These are phyloP conservation scores for Podarcis siculus DNA, from an alignment of 2,797 vertebrate species.

Conservation along the genomic window DNA sequence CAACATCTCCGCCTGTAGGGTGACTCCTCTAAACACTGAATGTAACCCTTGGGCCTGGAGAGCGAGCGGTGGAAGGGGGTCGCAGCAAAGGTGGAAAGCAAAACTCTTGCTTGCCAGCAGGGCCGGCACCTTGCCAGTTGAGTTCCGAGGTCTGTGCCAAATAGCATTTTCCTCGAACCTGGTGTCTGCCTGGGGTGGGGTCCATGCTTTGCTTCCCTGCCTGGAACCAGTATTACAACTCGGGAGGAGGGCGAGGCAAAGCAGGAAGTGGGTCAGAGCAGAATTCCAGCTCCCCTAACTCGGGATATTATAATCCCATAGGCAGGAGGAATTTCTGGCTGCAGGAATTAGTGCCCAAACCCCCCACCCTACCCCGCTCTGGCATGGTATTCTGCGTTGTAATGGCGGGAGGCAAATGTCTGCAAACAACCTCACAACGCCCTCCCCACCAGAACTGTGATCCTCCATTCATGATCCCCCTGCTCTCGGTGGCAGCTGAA, in stretches of 20 bases:
- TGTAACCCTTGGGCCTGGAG: slow-evolving; percentile 19
- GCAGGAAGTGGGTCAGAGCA: neutral
- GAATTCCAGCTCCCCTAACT: neutral
- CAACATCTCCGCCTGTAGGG: slow-evolving; percentile 42
- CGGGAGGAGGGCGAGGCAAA: neutral
- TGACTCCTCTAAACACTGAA: slow-evolving; percentile 11
- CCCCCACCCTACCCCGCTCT: no score
- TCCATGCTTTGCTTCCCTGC: neutral
- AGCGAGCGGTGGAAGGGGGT: neutral
- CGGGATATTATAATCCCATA: no score
- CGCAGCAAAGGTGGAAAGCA: neutral
- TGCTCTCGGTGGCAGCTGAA: no score
- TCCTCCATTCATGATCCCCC: no score
- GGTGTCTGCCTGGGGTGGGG: neutral
- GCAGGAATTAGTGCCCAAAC: neutral
- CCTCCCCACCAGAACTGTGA: neutral
- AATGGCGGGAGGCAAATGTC: neutral
- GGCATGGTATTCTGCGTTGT: neutral
- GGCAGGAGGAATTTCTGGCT: neutral
- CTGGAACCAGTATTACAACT: neutral
- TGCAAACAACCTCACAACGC: neutral
- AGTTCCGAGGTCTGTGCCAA: neutral
- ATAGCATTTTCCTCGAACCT: neutral
- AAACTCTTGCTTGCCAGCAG: neutral
- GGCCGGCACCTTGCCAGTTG: neutral